Base-by-base conservation (phyloP, 2,113 vertebrate species). In the Osmerus mordax region DNA sequence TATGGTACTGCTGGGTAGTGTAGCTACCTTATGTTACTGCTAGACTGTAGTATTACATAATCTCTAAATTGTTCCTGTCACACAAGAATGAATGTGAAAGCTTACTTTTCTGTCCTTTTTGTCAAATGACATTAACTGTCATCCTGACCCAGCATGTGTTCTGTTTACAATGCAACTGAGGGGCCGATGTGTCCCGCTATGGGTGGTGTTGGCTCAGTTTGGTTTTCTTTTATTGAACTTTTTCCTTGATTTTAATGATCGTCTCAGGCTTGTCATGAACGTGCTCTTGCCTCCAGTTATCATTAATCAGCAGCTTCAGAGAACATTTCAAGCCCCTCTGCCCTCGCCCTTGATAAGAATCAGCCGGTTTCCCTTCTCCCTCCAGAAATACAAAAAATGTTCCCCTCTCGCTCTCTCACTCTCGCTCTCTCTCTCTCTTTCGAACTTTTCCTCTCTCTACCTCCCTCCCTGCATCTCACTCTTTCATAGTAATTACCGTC, bases 351-450 rank as follows among this genome's bases (percentile, higher is more conserved):
- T 81, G 81, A 82, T 91, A 80, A 86, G 77, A 72, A 81, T 84
- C 67, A 67, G 63, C 89, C 79, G 86, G 84, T 77, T 78, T 87
- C 87, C 77, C 76, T 80, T 82, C 84, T 81, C 80, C 75, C 67
- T 67, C 55, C 55, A 78, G 82, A 73, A 71, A 83, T 76, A 75
- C 79, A 89, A 87, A 0, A 23, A 4, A 4, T 32, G 4, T 32
- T 85, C 89, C 21, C 21, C 21, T 0, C 21, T 21, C 21, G 0
- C 21, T 21, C 21, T 21, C 21, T 21, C 21, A 0, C 21, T 21
- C 21, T 21, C 21, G 0, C 21, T 21, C 21, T 86, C 89, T 67
- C 88, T 89, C 80, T 81, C 78, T 83, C 87, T 91, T 89, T 90
- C 41, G 74, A 14, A 60, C 67, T 25, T 51, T 6, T 36, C 32